Conservation (phyloP, 2,797 vertebrate genomes). For the Enteromius viviparus region DNA sequence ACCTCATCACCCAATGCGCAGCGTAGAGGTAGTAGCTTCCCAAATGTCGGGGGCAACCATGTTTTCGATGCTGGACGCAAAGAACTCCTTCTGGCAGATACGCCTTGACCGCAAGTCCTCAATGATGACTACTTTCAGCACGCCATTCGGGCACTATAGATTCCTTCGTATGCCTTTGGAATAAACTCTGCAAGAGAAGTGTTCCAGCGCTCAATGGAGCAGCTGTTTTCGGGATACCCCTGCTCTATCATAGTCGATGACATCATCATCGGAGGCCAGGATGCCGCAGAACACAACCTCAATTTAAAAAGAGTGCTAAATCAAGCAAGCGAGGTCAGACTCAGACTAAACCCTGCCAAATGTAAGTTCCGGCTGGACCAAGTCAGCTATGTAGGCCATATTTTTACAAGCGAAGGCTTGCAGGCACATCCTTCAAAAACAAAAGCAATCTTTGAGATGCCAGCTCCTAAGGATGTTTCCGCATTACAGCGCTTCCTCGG, state of each 20-base stretch:
- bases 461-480: not conserved
- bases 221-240: not conserved
- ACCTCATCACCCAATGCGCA: conserved; percentile 52
- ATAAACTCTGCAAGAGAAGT: not conserved
- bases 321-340: not conserved
- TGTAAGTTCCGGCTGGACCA: not conserved
- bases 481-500: not conserved
- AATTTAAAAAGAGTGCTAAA: not conserved
- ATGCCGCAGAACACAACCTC: not conserved
- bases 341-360: not conserved
- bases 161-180: not conserved
- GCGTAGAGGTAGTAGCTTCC: conserved; percentile 51
- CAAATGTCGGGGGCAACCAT: conserved; percentile 53
- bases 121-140: not conserved
- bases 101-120: not conserved
- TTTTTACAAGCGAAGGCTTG: not conserved
- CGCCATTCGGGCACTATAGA: not conserved
- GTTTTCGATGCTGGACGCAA: conserved; percentile 11
- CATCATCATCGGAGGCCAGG: not conserved
- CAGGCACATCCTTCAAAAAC: not conserved
- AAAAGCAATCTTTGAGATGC: not conserved
- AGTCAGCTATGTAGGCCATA: conserved; percentile 5
- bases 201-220: not conserved
- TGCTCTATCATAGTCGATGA: not conserved
- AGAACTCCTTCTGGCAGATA: conserved; percentile 47